A percentile compares a stretch with the other conserved stretches of the same genome.
phyloP scores from a whole-genome alignment of 2,113 vertebrate genomes.

The Chrysemys picta region DNA sequence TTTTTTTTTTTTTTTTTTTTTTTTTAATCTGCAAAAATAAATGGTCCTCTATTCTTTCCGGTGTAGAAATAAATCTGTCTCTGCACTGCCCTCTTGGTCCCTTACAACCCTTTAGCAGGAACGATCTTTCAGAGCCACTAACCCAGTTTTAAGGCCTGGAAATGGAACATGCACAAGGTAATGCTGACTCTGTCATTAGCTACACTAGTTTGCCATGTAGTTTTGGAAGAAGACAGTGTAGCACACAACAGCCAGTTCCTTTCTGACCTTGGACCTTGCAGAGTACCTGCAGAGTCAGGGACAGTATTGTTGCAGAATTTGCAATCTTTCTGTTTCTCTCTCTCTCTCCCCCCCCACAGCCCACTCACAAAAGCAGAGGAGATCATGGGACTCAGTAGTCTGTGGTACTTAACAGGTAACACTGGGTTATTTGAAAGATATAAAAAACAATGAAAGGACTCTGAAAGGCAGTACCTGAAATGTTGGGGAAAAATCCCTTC shows the following conservation, averaged over 20 bases:
- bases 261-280: not conserved
- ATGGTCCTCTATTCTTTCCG: not conserved
- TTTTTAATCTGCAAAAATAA: not conserved
- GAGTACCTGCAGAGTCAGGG: not conserved
- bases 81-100: not conserved
- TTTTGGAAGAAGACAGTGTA: not conserved
- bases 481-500: not conserved
- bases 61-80: not conserved
- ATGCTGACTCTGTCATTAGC: not conserved
- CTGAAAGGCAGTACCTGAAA: not conserved
- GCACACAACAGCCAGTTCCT: not conserved
- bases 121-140: not conserved
- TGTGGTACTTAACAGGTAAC: not conserved
- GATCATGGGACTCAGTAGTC: not conserved
- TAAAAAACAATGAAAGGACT: not conserved
- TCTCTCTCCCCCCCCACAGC: not conserved
- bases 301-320: not conserved
- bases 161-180: not conserved
- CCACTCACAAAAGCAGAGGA: not conserved
- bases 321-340: not conserved
- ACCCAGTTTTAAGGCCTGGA: not conserved
- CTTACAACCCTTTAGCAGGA: not conserved
- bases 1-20: too few species aligned
- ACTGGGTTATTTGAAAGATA: not conserved
- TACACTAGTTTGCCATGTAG: not conserved